Conservation (phyloP, 2,888 invertebrate species). For the Phaonia tiefii region DNA sequence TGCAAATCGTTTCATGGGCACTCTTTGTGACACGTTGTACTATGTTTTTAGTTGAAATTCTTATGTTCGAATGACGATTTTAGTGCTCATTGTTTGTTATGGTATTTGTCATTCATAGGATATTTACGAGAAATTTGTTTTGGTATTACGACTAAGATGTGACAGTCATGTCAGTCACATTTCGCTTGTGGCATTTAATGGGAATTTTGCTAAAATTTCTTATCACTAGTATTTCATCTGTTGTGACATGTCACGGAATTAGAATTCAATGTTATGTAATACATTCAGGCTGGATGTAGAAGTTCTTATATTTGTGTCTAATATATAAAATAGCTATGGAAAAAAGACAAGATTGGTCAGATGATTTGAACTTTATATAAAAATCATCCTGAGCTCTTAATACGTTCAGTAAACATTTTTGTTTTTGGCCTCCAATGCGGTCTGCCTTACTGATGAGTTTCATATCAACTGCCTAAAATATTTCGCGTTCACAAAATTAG, state of each 20-base stretch:
- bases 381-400: too few relatives aligned
- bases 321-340: too few relatives aligned
- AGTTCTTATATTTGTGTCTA: not conserved
- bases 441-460: too few relatives aligned
- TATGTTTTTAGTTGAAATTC: conserved; percentile 22
- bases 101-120: too few relatives aligned
- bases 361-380: too few relatives aligned
- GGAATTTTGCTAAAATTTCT: conserved; percentile 7
- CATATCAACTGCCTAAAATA: too few relatives aligned
- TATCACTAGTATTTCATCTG: too few relatives aligned
- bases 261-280: not conserved
- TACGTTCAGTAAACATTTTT: too few relatives aligned
- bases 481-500: too few relatives aligned
- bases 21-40: conserved; percentile 47
- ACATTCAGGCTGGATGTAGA: not conserved
- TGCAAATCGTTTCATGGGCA: conserved; percentile 41
- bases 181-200: not conserved
- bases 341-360: not conserved
- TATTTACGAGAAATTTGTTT: conserved; percentile 14
- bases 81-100: conserved; percentile 18
- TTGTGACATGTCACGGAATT: too few relatives aligned
- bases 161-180: conserved; percentile 46
- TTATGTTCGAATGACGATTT: conserved; percentile 3
- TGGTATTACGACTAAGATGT: conserved; percentile 36
- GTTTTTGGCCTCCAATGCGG: too few relatives aligned